Evolutionary conservation across 2,113 vertebrate species (phyloP), one percentile per base, ranked within the genome.

Genomic region (Tragelaphus imberbis): DNA sequence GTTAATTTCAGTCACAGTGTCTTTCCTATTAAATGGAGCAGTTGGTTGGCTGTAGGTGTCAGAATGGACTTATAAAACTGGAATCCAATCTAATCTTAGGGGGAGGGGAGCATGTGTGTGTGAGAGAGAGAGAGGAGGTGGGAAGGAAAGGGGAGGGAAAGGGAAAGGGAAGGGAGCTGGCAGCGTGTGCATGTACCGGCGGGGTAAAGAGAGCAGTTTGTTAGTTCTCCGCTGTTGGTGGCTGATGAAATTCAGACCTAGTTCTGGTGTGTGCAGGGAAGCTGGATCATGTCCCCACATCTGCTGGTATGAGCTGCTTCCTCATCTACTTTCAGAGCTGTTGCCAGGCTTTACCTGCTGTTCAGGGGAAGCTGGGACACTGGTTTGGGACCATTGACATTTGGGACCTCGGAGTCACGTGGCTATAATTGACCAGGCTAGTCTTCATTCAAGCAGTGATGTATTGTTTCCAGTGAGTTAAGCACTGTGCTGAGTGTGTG

Each of bases 21-120:
- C 97, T 94, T 97, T 96, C 96, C 97, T 91, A 97, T 98, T 98
- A 97, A 97, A 93, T 2, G 30, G 96, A 97, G 96, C 97, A 97
- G 97, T 97, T 95, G 97, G 97, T 88, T 93, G 94, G 94, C 97
- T 96, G 71, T 89, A 90, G 97, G 97, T 98, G 94, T 98, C 94
- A 97, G 94, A 97, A 97, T 55, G 96, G 95, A 95, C 94, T 97
- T 97, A 96, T 93, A 97, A 97, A 97, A 93, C 89, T 89, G 89
- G 96, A 97, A 97, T 96, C 71, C 94, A 98, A 92, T 92, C 93
- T 97, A 84, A 95, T 97, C 95, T 75, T 56, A 75, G 25, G 88
- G 89, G 81, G 36, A 40, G 44, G 88, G 82, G n/a, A 25, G 93
- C 23, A 49, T 8, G 82, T 82, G 36, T 16, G 47, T 13, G 36